Conservation (phyloP, 1,140 invertebrate genomes). For the Brachionus paranguensis region DNA sequence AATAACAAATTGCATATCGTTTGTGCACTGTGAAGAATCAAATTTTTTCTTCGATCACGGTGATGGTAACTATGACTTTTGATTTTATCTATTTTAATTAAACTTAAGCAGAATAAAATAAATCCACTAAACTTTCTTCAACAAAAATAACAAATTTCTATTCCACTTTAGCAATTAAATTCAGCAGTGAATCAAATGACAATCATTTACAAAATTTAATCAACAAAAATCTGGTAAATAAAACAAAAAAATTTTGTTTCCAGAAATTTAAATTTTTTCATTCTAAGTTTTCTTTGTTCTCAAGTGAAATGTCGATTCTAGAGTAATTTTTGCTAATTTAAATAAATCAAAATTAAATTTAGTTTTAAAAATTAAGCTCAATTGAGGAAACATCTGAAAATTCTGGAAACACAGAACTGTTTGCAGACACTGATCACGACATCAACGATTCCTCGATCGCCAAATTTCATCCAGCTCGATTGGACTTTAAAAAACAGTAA, state of each 20-base stretch:
- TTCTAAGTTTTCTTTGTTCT: slow-evolving; percentile 19
- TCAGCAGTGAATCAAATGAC: background rate
- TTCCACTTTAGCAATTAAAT: background rate
- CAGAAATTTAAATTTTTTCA: background rate
- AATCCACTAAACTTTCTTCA: background rate
- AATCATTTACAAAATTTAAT: background rate
- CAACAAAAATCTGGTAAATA: slow-evolving; percentile 23
- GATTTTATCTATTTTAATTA: background rate
- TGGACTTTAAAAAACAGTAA: slow-evolving; percentile 67
- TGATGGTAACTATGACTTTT: slow-evolving; percentile 8
- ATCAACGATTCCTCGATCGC: background rate
- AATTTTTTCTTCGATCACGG: background rate
- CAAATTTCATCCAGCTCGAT: slow-evolving; percentile 62
- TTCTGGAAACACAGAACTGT: background rate
- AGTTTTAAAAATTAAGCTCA: background rate
- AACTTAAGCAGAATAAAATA: background rate
- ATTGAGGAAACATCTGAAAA: background rate
- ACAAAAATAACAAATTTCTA: no score
- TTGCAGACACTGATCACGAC: background rate
- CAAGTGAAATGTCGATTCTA: background rate
- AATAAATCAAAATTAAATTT: no score
- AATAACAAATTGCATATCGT: background rate
- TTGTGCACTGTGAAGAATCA: background rate
- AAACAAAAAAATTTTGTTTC: background rate
- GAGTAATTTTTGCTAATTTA: background rate